phyloP scores from a whole-genome alignment of 2,797 vertebrate species.

The Peromyscus attwateri region DNA sequence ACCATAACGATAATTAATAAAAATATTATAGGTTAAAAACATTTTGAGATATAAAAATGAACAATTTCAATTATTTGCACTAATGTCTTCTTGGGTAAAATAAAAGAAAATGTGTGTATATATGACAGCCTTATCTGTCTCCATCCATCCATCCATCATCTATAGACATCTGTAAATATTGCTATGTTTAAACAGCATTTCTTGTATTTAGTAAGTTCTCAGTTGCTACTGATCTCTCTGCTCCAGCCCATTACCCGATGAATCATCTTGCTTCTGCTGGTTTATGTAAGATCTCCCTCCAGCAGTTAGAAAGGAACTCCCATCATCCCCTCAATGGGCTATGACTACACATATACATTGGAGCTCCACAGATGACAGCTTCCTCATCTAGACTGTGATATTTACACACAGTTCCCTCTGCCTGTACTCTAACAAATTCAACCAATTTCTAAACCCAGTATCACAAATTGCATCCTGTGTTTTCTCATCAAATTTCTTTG shows the following conservation, averaged over 20 bases:
- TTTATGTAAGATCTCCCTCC: neutral
- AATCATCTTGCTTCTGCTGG: neutral
- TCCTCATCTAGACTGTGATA: neutral
- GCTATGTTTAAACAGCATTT: neutral
- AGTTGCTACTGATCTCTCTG: neutral
- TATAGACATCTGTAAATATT: neutral
- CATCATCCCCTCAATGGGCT: neutral
- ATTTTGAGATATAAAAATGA: neutral
- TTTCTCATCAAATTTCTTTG: neutral
- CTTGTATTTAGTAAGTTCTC: neutral
- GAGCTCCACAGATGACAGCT: neutral
- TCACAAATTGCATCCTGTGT: neutral
- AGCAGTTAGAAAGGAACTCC: neutral
- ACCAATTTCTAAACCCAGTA: conserved; percentile 6
- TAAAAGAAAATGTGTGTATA: neutral
- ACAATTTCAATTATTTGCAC: neutral
- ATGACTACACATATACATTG: neutral
- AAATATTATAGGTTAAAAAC: neutral
- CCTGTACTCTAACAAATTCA: neutral
- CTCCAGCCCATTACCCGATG: neutral
- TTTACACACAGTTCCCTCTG: neutral
- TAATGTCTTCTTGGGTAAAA: neutral
- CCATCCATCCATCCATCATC: neutral
- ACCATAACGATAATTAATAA: neutral
- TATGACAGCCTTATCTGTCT: neutral